These are phyloP conservation scores for Xestobium rufovillosum DNA, from an alignment of 2,888 invertebrate genomes.

Conservation along the genomic window DNA sequence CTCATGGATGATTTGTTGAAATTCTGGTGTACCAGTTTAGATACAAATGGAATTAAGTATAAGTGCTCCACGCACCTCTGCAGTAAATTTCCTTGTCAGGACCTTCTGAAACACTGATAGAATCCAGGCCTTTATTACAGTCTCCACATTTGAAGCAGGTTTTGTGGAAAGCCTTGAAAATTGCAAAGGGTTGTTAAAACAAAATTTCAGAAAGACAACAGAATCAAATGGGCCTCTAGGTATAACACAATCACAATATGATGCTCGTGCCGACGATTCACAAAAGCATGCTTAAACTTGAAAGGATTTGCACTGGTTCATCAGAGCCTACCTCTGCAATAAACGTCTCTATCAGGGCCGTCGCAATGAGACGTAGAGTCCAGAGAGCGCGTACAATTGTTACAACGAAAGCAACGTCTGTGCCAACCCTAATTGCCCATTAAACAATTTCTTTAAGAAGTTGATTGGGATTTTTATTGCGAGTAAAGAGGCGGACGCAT, in stretches of 20 bases:
- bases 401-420: conserved; percentile 84
- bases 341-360: conserved; percentile 86
- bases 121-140: conserved; percentile 82
- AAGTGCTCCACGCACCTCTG: conserved; percentile 64
- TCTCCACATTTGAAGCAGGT: conserved; percentile 90
- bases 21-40: too few relatives aligned
- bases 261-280: too few relatives aligned
- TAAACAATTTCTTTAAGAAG: too few relatives aligned
- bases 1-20: too few relatives aligned
- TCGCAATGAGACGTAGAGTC: conserved; percentile 87
- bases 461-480: too few relatives aligned
- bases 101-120: conserved; percentile 86
- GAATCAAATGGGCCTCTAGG: conserved; percentile 15
- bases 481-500: too few relatives aligned
- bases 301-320: neutral
- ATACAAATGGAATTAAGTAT: conserved; percentile 16
- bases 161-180: conserved; percentile 79
- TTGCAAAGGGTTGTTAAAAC: conserved; percentile 18
- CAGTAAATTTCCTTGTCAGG: conserved; percentile 95
- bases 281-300: neutral
- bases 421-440: conserved; percentile 67
- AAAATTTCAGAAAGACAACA: conserved; percentile 15
- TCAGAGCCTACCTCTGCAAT: conserved; percentile 94
- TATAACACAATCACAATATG: neutral
- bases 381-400: conserved; percentile 74